Evolutionary conservation across 2,797 vertebrate genomes (phyloP).

Genomic region (Rhinichthys osculus): DNA sequence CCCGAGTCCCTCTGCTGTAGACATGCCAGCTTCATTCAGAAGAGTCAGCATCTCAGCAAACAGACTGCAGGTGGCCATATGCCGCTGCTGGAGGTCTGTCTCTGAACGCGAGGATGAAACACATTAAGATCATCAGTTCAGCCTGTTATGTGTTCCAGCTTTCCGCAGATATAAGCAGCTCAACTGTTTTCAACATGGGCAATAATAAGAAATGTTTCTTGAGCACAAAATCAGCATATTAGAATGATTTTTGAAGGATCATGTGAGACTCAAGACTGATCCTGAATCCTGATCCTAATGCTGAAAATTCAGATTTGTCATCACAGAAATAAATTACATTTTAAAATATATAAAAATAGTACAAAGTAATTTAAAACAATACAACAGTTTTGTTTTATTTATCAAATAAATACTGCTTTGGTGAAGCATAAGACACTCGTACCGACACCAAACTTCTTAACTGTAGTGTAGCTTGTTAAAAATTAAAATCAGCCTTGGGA

Average conservation of each 20-base stretch:
- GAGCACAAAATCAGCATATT: not conserved
- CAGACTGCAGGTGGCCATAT: constrained; percentile 91
- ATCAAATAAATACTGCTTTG: not conserved
- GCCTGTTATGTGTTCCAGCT: not conserved
- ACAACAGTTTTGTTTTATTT: not conserved
- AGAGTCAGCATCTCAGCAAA: constrained; percentile 88
- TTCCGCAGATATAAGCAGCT: not conserved
- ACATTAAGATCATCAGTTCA: not conserved
- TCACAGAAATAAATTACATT: not conserved
- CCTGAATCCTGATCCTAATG: not conserved
- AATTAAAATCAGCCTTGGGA: not conserved
- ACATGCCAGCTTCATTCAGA: constrained; percentile 87
- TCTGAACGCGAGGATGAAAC: constrained; percentile 72
- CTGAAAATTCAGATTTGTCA: not conserved
- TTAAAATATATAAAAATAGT: not conserved
- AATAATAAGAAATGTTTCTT: not conserved
- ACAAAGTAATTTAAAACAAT: not conserved
- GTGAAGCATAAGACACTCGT: not conserved
- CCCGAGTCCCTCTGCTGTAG: constrained; percentile 87
- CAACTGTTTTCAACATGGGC: not conserved
- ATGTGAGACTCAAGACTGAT: not conserved
- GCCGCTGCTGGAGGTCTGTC: constrained; percentile 85
- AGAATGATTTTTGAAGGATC: not conserved
- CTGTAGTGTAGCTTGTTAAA: not conserved
- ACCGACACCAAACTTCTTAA: not conserved